A percentile compares a stretch with the other conserved stretches of the same genome.
Evolutionary conservation across 2,797 vertebrate species (phyloP).

Genomic region (Smutsia temminckii): DNA sequence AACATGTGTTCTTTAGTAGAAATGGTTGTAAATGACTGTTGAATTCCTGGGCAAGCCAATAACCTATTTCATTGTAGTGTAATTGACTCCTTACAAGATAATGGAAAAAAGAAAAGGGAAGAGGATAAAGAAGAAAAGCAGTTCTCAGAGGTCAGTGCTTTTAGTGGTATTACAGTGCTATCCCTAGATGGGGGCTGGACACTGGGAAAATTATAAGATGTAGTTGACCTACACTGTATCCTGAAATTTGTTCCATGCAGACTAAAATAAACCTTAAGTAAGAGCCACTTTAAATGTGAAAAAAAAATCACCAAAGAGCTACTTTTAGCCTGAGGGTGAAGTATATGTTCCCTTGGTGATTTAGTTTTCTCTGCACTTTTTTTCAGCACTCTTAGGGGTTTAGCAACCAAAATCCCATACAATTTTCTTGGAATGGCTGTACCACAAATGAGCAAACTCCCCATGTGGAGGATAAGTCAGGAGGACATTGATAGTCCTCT

Average conservation of each 20-base stretch:
- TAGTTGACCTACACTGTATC: neutral
- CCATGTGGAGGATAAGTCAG: neutral
- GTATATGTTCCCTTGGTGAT: neutral
- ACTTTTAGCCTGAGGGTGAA: neutral
- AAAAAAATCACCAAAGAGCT: neutral
- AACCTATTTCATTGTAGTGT: neutral
- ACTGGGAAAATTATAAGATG: neutral
- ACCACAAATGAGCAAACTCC: neutral
- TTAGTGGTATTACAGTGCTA: neutral
- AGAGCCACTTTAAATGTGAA: neutral
- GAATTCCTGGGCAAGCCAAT: neutral
- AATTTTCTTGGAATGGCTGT: neutral
- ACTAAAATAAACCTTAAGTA: constrained; percentile 49
- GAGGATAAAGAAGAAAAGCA: neutral
- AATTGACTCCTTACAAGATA: neutral
- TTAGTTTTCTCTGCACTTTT: neutral
- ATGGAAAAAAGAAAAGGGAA: constrained; percentile 9
- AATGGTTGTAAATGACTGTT: constrained; percentile 10
- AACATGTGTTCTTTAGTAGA: neutral
- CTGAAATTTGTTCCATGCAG: neutral
- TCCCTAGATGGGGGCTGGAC: neutral
- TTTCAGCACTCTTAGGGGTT: neutral
- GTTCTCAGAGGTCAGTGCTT: neutral
- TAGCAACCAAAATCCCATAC: neutral
- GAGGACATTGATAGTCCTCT: neutral